A percentile compares a stretch with the other conserved stretches of the same genome.
These are phyloP conservation scores for Petrolisthes cinctipes DNA, from an alignment of 2,888 invertebrate genomes.

Conservation along the genomic window DNA sequence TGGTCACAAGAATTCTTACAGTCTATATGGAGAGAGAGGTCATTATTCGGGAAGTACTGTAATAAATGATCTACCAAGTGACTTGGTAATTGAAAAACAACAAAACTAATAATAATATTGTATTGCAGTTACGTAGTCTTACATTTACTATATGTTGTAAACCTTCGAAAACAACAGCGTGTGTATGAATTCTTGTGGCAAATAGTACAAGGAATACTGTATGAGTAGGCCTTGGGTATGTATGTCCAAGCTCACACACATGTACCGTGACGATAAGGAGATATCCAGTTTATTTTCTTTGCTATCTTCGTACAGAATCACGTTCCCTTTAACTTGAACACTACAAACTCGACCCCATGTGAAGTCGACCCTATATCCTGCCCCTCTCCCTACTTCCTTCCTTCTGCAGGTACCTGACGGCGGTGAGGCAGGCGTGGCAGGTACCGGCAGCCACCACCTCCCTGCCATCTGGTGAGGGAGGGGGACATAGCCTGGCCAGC, in stretches of 20 bases:
- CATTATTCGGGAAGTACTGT: too few relatives aligned
- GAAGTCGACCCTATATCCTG: conserved; percentile 25
- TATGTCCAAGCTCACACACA: too few relatives aligned
- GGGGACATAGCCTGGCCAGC: conserved; percentile 12
- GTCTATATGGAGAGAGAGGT: too few relatives aligned
- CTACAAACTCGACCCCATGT: conserved; percentile 32
- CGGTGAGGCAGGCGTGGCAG: conserved; percentile 48
- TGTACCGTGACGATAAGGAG: too few relatives aligned
- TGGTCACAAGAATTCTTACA: background rate
- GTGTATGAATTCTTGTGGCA: too few relatives aligned
- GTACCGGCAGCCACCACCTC: conserved; percentile 32
- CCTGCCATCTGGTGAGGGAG: conserved; percentile 9
- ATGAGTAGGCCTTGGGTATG: too few relatives aligned
- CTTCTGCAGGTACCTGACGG: conserved; percentile 41
- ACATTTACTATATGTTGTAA: too few relatives aligned
- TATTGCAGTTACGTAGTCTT: too few relatives aligned
- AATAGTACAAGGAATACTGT: too few relatives aligned
- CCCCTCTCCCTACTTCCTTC: conserved; percentile 39
- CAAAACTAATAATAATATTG: background rate
- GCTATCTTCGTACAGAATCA: background rate
- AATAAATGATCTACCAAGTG: too few relatives aligned
- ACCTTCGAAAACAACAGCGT: too few relatives aligned
- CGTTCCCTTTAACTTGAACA: conserved; percentile 36
- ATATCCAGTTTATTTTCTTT: too few relatives aligned
- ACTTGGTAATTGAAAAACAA: background rate